Evolutionary conservation across 2,888 invertebrate genomes (phyloP).

Genomic region (Eugnorisma glareosa): DNA sequence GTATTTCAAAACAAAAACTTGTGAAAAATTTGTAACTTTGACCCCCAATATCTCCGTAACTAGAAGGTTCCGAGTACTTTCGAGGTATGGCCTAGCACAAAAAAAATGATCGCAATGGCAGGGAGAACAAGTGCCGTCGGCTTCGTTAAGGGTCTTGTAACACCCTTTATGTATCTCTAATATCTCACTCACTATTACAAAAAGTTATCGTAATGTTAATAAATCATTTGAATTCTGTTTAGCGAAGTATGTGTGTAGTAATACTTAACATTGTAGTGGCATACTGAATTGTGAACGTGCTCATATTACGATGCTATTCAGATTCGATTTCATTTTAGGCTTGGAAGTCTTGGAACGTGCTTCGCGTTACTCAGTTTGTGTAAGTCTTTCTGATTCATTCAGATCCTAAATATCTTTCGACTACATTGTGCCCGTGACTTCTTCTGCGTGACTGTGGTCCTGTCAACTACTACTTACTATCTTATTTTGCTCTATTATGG

Average conservation of each 20-base stretch:
- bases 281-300: constrained; percentile 35
- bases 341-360: constrained; percentile 21
- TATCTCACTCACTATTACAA: neutral
- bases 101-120: too few species aligned
- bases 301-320: constrained; percentile 41
- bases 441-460: too few species aligned
- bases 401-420: neutral
- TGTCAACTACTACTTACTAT: neutral
- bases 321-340: constrained; percentile 42
- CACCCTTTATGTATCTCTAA: too few species aligned
- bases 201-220: neutral
- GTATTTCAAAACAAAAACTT: too few species aligned
- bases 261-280: constrained; percentile 4
- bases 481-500: neutral
- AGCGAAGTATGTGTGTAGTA: neutral
- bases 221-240: constrained; percentile 21
- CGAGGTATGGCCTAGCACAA: too few species aligned
- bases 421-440: neutral
- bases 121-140: too few species aligned
- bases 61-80: too few species aligned
- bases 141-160: too few species aligned
- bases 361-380: neutral
- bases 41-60: too few species aligned
- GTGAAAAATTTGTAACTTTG: too few species aligned
- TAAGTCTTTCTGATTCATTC: neutral